Percentiles rank a stretch among this genome's conserved stretches.
Conservation (phyloP, 2,888 invertebrate species). For the Stenodera caucasica region DNA sequence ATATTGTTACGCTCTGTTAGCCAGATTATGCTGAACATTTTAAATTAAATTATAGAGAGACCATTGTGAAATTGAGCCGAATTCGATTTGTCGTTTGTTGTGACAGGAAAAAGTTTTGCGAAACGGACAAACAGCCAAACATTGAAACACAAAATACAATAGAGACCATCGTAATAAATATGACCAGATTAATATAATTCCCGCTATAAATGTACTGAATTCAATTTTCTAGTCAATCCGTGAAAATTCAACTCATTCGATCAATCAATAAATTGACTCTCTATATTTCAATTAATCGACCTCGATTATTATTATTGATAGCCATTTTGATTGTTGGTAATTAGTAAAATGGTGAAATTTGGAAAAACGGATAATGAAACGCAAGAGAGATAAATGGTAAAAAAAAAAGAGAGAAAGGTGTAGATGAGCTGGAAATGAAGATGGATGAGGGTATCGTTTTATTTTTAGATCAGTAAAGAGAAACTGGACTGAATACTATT, state of each 20-base stretch:
- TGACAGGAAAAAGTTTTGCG: constrained; percentile 35
- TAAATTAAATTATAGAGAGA: constrained; percentile 43
- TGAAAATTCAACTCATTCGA: constrained; percentile 23
- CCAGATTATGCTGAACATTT: constrained; percentile 44
- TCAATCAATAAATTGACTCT: too few species aligned
- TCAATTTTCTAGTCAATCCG: constrained; percentile 1
- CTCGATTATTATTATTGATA: constrained; percentile 44
- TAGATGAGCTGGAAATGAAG: constrained; percentile 46
- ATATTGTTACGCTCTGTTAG: constrained; percentile 45
- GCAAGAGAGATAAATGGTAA: background rate
- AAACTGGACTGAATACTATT: constrained; percentile 20
- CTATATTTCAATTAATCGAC: background rate
- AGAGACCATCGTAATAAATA: constrained; percentile 37
- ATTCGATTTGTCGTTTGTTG: constrained; percentile 37
- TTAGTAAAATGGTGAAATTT: too few species aligned
- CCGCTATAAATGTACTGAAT: constrained; percentile 15
- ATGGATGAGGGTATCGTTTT: constrained; percentile 40
- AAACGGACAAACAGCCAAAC: background rate
- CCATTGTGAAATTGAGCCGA: constrained; percentile 29
- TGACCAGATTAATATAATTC: constrained; percentile 12
- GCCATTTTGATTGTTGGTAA: constrained; percentile 40
- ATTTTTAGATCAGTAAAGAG: constrained; percentile 21
- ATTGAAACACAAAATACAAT: constrained; percentile 22
- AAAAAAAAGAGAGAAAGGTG: constrained; percentile 33
- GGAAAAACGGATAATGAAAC: constrained; percentile 40